Evolutionary conservation across 2,797 vertebrate species (phyloP).

Genomic region (Gadopsis marmoratus): DNA sequence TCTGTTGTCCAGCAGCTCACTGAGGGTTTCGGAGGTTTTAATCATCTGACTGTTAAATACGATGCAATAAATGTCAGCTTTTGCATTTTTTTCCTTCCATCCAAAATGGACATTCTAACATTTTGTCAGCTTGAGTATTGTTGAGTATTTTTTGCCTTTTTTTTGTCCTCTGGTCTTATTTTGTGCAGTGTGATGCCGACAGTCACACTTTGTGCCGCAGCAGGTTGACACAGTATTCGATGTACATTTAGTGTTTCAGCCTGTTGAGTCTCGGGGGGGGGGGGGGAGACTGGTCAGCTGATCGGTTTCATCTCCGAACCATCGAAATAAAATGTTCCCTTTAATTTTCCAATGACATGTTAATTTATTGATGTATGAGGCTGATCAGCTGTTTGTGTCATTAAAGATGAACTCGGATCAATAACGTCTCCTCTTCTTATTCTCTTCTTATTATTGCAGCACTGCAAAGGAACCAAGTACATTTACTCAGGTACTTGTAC

Average conservation of each 20-base stretch:
- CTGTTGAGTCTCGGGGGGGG: not conserved
- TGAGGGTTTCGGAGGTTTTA: not conserved
- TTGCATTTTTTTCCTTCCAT: not conserved
- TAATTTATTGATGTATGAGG: conserved; percentile 50
- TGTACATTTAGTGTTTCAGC: not conserved
- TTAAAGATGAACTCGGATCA: conserved; percentile 53
- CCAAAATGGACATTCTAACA: not conserved
- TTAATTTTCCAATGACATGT: conserved; percentile 4
- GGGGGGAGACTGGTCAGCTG: not conserved
- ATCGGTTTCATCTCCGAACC: not conserved
- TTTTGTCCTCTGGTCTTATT: not conserved
- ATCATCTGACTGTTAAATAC: conserved; percentile 1
- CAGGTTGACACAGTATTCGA: not conserved
- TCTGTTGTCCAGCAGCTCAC: not conserved
- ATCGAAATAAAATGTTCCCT: conserved; percentile 7
- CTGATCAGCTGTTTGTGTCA: conserved; percentile 47
- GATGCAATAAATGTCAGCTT: conserved; percentile 16
- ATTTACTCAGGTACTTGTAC: not conserved
- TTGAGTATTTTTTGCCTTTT: too few relatives aligned
- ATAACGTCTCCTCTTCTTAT: not conserved
- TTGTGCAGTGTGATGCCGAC: not conserved
- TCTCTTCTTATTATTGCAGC: too few relatives aligned
- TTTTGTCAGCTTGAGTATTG: not conserved
- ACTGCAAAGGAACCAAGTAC: not conserved
- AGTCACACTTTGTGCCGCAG: not conserved